Base-by-base conservation (phyloP, 2,888 invertebrate species). In the Ametastegia equiseti region DNA sequence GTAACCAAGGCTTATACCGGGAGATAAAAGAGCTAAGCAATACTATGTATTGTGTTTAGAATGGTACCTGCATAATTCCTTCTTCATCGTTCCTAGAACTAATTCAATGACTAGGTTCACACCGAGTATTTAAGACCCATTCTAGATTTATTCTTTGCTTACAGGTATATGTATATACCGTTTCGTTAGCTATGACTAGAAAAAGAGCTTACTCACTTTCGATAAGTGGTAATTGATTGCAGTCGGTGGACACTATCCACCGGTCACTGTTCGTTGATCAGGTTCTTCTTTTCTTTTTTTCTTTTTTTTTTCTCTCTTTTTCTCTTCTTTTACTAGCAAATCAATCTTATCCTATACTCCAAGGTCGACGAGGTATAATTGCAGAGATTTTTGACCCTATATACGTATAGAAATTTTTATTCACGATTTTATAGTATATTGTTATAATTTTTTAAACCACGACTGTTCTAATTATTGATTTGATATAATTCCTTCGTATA, bases 191-290 rank as follows among this genome's bases (percentile, higher is more conserved):
- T 33, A 13, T 36, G 27, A 13, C 13, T 23, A 47, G 78, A n/a
- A 73, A 75, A 77, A 81, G 42, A 42, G 81, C 81, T 75, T 42
- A 81, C 75, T 81, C 81, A 81, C 81, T 75, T 81, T 57, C 75
- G 81, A 81, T 81, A 81, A 81, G 81, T 81, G 75, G 81, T 77
- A 77, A 81, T 81, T 81, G 75, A 81, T 81, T 81, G 39, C 42
- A 57, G 23, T 2, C 63, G 65, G 65, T 77, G 75, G 77, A 63
- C 65, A 81, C 36, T 67, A 69, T 39, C 47, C 47, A 42, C 39
- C 33, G 79, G 47, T 71, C 45, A 23, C 39, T 19, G 47, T 15
- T 71, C 71, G 71, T 23, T 5, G 75, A 47, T 27, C 15, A 71
- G 11, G 50, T 54, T 54, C 36, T 36, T 33, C 11, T 19, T 54